Evolutionary conservation across 2,797 vertebrate species (phyloP).

Genomic region (Clarias fuscus): DNA sequence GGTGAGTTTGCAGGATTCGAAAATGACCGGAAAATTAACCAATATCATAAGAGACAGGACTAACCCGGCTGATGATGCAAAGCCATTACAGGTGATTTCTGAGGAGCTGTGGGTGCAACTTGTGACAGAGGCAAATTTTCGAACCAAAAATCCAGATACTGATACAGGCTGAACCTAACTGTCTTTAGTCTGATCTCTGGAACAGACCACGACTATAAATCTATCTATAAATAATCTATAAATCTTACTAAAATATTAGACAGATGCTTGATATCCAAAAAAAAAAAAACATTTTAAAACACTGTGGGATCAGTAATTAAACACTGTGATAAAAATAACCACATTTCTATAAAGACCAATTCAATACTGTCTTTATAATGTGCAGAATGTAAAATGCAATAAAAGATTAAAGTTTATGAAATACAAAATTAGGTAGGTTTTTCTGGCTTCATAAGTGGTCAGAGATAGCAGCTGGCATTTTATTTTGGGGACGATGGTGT

Average conservation of each 20-base stretch:
- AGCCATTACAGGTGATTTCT: no score
- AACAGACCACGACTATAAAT: background rate
- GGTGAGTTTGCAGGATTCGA: no score
- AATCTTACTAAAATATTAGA: background rate
- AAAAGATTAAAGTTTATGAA: background rate
- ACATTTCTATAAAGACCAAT: background rate
- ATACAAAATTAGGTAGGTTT: background rate
- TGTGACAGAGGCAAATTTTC: no score
- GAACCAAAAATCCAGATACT: no score
- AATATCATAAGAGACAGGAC: no score
- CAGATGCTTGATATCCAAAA: background rate
- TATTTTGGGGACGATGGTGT: background rate
- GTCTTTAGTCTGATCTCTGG: background rate
- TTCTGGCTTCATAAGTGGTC: background rate
- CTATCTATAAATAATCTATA: background rate
- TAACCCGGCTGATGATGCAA: no score
- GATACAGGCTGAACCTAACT: background rate
- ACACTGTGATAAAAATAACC: background rate
- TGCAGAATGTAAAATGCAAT: background rate
- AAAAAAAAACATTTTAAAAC: background rate
- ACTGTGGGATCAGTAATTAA: background rate
- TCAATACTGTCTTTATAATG: background rate
- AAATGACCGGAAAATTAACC: no score
- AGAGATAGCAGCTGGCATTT: background rate
- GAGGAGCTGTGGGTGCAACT: no score